Conservation (phyloP, 2,888 invertebrate genomes). For the Cenopis cana region DNA sequence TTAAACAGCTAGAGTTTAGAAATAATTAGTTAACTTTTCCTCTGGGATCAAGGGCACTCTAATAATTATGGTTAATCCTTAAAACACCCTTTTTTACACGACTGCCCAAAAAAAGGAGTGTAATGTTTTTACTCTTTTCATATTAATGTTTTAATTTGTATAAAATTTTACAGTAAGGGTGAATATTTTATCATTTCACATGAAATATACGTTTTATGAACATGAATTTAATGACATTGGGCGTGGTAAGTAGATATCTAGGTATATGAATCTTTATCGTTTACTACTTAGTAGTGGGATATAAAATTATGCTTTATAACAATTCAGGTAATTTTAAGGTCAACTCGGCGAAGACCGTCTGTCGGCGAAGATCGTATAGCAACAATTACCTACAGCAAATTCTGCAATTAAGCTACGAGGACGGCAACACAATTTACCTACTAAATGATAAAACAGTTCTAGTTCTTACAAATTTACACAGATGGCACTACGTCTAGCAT, state of each 20-base stretch:
- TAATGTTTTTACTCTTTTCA: conserved; percentile 30
- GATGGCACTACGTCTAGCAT: too few relatives aligned
- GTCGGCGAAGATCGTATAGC: neutral
- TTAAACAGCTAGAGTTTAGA: neutral
- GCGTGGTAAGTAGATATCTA: conserved; percentile 49
- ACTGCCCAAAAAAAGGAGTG: too few relatives aligned
- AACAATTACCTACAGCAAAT: too few relatives aligned
- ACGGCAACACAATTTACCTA: too few relatives aligned
- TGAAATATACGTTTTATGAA: conserved; percentile 47
- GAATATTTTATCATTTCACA: conserved; percentile 51
- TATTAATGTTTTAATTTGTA: conserved; percentile 46
- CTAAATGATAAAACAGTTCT: too few relatives aligned
- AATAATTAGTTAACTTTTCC: neutral
- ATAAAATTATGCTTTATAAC: neutral
- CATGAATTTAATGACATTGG: conserved; percentile 46
- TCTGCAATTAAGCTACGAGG: too few relatives aligned
- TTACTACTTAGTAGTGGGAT: conserved; percentile 21
- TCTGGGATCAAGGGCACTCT: conserved; percentile 22
- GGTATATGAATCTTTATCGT: conserved; percentile 56
- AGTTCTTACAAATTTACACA: too few relatives aligned
- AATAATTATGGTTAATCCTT: conserved; percentile 11
- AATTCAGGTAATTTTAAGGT: neutral
- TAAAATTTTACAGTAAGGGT: conserved; percentile 56
- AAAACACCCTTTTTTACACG: conserved; percentile 17
- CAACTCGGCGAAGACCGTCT: too few relatives aligned